Evolutionary conservation across 53 echinoderm and acorn worm genomes (phyloP), one percentile per base, ranked within the genome.

Genomic region (Stichopus horrens): DNA sequence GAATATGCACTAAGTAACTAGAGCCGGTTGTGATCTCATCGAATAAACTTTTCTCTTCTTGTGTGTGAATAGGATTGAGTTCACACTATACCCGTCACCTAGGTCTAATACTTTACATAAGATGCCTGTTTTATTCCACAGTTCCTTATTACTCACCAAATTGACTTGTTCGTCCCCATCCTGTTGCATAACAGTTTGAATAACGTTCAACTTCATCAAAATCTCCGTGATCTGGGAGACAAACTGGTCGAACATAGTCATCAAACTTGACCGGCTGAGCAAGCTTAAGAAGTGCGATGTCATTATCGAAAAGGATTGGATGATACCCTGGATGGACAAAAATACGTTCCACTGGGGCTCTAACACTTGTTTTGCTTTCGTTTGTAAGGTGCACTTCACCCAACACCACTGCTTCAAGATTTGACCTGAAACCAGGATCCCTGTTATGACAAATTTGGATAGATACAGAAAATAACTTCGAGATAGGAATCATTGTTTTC

Each of bases 221-320:
- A 23, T 21, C 75, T 14, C 63, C 63, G 13, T 53, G 53, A 3
- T 57, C 23, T 7, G 74, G 87, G 21, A 90, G 19, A 74, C 92
- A 92, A 52, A 87, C 83, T 18, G 92, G 92, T 9, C 92, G 16
- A n/a, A 79, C 84, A 59, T 88, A 13, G 65, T 74, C 68, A 2
- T 73, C 83, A 13, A 75, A 57, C 52, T 90, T 71, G 9, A 92
- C 88, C 2, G 92, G 89, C 53, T 68, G 20, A 5, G 78, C 90
- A 20, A 92, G 88, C 56, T 92, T 92, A 79, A 92, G 18, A 58
- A 92, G 55, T 8, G 92, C 92, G 19, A 92, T 8, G 88, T 89
- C 92, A 63, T 90, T 77, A 58, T 75, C 10, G 9, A 58, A 22
- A 8, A 20, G 58, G 8, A 54, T 23, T 8, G 83, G 4, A 14